Base-by-base conservation (phyloP, 2,113 vertebrate species). In the Hydropotes inermis region DNA sequence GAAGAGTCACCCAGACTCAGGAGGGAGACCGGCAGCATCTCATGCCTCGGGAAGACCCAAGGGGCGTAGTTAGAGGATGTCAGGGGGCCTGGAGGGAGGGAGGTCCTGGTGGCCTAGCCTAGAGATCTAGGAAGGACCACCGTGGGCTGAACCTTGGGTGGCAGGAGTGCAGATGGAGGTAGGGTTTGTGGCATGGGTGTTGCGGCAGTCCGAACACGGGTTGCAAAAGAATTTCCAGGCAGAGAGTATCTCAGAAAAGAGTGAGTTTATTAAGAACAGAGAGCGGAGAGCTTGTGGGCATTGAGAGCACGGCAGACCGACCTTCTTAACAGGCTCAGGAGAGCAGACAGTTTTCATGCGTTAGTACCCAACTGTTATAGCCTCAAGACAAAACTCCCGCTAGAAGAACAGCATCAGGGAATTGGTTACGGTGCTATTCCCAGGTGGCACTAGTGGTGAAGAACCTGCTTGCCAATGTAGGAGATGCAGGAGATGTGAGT, bases 301-400 rank as follows among this genome's bases (percentile, higher is more conserved):
- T 19, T 10, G n/a, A 0, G 0, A 70, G n/a, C 2, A 0, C 5
- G 9, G 64, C 1, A 1, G 17, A n/a, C n/a, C 0, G 4, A 70
- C 64, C 64, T n/a, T 17, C 64, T 70, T 16, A 21, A 50, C 52
- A 36, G n/a, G 17, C 64, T 17, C 1, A 70, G 64, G 64, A 70
- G 17, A 70, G 64, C 2, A 1, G 64, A 70, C 9, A 70, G 17
- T 36, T 70, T 70, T 21, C 17, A 9, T 70, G n/a, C 0, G 0
- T 11, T 36, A 70, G 64, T 36, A 36, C n/a, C 64, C 64, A 70
- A 70, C 64, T 36, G 9, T 67, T 70, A 70, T 0, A 70, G n/a
- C 64, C 64, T 21, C 17, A 36, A 36, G n/a, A 70, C 17, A 36
- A 36, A 70, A 36, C 17, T 21, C 64, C 64, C 5, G 64, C n/a